phyloP scores from a whole-genome alignment of 2,888 invertebrate genomes.

The Pristionchus japonicus region DNA sequence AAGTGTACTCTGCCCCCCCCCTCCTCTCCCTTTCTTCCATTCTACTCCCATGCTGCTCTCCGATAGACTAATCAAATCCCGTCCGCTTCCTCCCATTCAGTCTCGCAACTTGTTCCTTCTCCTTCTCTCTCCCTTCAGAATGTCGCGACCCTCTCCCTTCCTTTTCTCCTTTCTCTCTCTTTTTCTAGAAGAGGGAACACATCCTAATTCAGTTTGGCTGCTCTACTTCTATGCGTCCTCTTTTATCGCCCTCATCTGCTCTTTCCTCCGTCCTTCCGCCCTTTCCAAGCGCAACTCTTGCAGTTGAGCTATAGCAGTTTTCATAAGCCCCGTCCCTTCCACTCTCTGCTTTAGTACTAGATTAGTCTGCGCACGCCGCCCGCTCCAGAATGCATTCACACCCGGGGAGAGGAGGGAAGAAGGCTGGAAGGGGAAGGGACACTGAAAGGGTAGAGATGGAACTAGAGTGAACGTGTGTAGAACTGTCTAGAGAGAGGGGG shows the following conservation, averaged over 20 bases:
- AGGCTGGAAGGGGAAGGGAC: neutral
- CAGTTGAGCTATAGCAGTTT: no score
- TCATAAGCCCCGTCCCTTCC: neutral
- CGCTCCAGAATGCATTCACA: constrained; percentile 1
- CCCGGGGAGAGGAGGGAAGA: neutral
- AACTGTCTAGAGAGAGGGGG: neutral
- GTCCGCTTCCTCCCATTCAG: neutral
- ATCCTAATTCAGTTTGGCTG: constrained; percentile 9
- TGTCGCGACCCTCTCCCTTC: neutral
- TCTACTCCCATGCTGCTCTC: neutral
- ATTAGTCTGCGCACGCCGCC: neutral
- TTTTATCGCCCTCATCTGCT: neutral
- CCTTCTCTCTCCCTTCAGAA: neutral
- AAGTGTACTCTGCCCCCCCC: neutral
- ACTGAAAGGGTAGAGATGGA: neutral
- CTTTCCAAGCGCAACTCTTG: neutral
- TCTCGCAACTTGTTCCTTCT: neutral
- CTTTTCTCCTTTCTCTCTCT: neutral
- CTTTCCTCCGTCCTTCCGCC: neutral
- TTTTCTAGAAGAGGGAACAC: neutral
- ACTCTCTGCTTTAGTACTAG: neutral
- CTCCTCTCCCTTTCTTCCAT: neutral
- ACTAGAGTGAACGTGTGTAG: neutral
- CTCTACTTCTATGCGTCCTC: neutral
- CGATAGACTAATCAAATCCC: neutral